Conservation (phyloP, 2,888 invertebrate species). For the Pegoplata infirma region DNA sequence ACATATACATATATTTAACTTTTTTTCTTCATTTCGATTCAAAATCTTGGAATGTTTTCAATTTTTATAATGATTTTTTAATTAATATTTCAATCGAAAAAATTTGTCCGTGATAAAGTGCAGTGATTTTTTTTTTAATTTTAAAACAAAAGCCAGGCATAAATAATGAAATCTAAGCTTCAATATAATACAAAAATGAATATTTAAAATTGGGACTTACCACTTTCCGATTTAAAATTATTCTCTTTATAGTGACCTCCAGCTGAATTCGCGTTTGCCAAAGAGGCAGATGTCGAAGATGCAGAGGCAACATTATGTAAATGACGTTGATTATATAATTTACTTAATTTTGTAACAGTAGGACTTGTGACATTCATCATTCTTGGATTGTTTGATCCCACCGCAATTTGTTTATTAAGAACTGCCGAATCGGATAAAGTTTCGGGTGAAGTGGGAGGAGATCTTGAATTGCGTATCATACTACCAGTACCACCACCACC, state of each 20-base stretch:
- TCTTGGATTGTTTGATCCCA: conserved; percentile 59
- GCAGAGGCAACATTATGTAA: conserved; percentile 17
- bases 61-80: no score
- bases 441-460: conserved; percentile 64
- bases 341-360: conserved; percentile 61
- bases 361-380: conserved; percentile 63
- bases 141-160: conserved; percentile 23
- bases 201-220: conserved; percentile 67
- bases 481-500: conserved; percentile 22
- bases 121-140: neutral
- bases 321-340: conserved; percentile 61
- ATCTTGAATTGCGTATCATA: conserved; percentile 59
- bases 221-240: conserved; percentile 67
- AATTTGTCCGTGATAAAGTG: neutral
- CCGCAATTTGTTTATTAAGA: conserved; percentile 20
- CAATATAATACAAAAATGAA: conserved; percentile 56
- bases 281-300: conserved; percentile 31
- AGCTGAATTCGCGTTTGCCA: conserved; percentile 48
- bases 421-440: conserved; percentile 48
- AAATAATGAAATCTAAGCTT: neutral
- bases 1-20: no score
- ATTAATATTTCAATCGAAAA: neutral
- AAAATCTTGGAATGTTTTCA: no score
- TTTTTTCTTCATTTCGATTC: no score
- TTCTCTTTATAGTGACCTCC: conserved; percentile 57